phyloP scores from a whole-genome alignment of 2,113 vertebrate species.

The Xyrauchen texanus region DNA sequence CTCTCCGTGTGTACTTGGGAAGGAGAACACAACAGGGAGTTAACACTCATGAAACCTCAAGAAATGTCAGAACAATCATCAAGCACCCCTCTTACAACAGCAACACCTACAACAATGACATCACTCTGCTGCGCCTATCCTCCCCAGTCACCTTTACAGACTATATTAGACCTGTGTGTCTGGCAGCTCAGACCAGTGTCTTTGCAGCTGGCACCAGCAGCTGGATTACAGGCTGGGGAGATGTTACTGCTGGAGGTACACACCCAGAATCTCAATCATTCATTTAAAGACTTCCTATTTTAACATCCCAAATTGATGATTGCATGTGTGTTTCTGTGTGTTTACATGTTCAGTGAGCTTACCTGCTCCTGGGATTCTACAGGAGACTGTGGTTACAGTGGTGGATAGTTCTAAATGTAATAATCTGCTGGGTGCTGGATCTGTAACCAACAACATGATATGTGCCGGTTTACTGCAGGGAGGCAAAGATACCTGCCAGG shows the following conservation, averaged over 20 bases:
- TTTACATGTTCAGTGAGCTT: slow-evolving; percentile 2
- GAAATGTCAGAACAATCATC: not conserved
- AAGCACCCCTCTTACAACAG: slow-evolving; percentile 55
- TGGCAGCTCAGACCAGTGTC: slow-evolving; percentile 63
- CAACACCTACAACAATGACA: slow-evolving; percentile 65
- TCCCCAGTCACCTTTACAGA: slow-evolving; percentile 32
- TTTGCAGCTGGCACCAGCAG: slow-evolving; percentile 22
- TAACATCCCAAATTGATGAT: not conserved
- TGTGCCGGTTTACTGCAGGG: slow-evolving; percentile 41
- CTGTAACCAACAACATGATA: slow-evolving; percentile 47
- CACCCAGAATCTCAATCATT: not conserved
- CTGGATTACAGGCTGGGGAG: slow-evolving; percentile 75
- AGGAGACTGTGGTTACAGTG: slow-evolving; percentile 28
- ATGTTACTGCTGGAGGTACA: slow-evolving; percentile 9
- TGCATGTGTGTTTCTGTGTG: not conserved
- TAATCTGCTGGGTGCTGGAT: not conserved
- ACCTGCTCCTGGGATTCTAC: slow-evolving; percentile 28
- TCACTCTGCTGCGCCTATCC: slow-evolving; percentile 71
- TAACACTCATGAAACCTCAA: slow-evolving; percentile 12
- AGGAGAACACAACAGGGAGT: not conserved
- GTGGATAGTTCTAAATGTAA: not conserved
- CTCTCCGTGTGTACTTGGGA: slow-evolving; percentile 42
- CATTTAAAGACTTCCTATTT: not conserved
- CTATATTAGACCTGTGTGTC: slow-evolving; percentile 71
- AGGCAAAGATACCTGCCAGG: slow-evolving; percentile 47